Conservation (phyloP, 2,113 vertebrate genomes). For the Chloropsis hardwickii region DNA sequence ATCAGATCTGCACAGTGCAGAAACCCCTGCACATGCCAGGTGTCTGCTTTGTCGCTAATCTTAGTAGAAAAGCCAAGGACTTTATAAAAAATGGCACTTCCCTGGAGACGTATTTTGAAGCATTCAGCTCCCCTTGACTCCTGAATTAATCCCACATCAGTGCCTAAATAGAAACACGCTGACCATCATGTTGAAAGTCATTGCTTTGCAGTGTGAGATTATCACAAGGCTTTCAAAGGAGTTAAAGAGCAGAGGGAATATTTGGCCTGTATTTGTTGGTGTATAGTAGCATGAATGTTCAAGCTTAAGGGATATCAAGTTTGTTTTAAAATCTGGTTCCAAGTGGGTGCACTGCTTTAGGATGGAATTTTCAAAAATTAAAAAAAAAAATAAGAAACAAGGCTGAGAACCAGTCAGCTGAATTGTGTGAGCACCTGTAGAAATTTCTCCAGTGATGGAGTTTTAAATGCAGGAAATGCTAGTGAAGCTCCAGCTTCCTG, state of each 20-base stretch:
- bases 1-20: background rate
- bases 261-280: background rate
- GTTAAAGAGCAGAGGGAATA: background rate
- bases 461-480: background rate
- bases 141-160: background rate
- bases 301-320: background rate
- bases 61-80: background rate
- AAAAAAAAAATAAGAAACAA: background rate
- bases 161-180: background rate
- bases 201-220: background rate
- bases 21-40: background rate
- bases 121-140: background rate
- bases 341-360: background rate
- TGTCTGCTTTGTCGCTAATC: background rate
- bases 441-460: background rate
- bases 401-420: background rate
- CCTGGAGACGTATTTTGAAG: background rate
- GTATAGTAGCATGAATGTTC: background rate
- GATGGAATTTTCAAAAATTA: background rate
- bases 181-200: background rate
- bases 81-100: background rate
- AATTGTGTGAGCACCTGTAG: background rate
- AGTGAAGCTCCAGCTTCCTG: background rate
- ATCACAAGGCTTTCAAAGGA: background rate
- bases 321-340: background rate